Base-by-base conservation (phyloP, 2,797 vertebrate genomes). In the Falco novaeseelandiae region DNA sequence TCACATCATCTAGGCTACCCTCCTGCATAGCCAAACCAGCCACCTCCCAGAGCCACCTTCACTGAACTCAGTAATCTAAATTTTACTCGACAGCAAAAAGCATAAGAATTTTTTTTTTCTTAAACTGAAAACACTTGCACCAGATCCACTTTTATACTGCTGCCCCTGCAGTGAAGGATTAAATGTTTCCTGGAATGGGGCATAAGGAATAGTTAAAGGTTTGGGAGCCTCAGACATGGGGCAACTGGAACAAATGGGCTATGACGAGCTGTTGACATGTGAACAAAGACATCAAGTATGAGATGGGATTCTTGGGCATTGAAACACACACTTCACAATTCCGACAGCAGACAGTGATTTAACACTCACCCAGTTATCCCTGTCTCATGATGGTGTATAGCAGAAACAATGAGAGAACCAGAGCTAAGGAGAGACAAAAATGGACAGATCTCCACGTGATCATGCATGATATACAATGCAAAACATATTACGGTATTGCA, bases 241-340 rank as follows among this genome's bases (percentile, higher is more conserved):
- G 29, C 65, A 81, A 80, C 62, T 79, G 73, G n/a, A 90, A 59
- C 48, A 90, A 95, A 85, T 62, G 52, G 61, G 65, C 58, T 62
- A 46, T 79, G 65, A 30, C 13, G 21, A 70, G 23, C 79, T 81
- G 79, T 83, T 92, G 94, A 74, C 57, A 78, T n/a, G 26, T 34
- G 52, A 96, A 95, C 46, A 93, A 90, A 96, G 81, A 70, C 49
- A 93, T 94, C 87, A 91, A 87, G 57, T 42, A 59, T 12, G 46
- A 81, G n/a, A 74, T 25, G 21, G 79, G 57, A 74, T 90, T 94
- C 57, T 54, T 83, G 49, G 61, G 36, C 38, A 83, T 54, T 91
- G 59, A 81, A 96, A 87, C 55, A 85, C 51, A 71, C 62, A n/a
- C 26, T 82, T 62, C 14, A 34, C 44, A 95, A 89, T 80, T 93